Evolutionary conservation across 2,888 invertebrate species (phyloP), one percentile per base, ranked within the genome.

Genomic region (Sesamia inferens): DNA sequence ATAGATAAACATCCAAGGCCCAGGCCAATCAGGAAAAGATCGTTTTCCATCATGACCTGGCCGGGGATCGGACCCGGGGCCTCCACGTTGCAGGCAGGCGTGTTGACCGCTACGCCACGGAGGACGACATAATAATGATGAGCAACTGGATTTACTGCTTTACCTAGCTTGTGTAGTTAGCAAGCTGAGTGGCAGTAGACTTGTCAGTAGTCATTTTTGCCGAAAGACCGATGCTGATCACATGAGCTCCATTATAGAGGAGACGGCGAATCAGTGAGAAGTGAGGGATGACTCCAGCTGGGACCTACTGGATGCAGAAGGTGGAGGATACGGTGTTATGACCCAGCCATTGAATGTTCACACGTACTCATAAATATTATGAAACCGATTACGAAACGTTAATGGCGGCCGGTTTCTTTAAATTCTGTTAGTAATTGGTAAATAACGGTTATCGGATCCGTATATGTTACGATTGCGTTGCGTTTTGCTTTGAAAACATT

Each of bases 401-500:
- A 55, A 73, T 67, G 62, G 39, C n/a, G 16, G 51, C 66, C 24
- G 31, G 47, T 71, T 76, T 64, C 74, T 69, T 67, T 70, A 73
- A 73, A 70, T 64, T 68, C 72, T 74, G 67, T 69, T 71, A 42
- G 57, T 78, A 55, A 64, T 72, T 79, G 13, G 54, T 71, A 79
- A 78, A 64, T 72, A 76, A 79, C 71, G 13, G 76, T 76, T 78
- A 78, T 78, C 71, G 76, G 79, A 78, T 75, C 81, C 54, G 57
- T 42, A 42, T 68, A 76, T 76, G 84, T 84, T 83, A 66, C 73
- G 76, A 71, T 84, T 70, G 44, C 48, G 62, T 62, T n/a, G 69
- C 59, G 51, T 22, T 76, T 61, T 83, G 83, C 74, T 83, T 84
- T 84, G 81, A 84, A 83, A 83, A 83, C 84, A 83, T 83, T 57